Percentiles rank a stretch among this genome's conserved stretches.
phyloP scores from a whole-genome alignment of 2,888 invertebrate species.

The Glaucopsyche alexis region DNA sequence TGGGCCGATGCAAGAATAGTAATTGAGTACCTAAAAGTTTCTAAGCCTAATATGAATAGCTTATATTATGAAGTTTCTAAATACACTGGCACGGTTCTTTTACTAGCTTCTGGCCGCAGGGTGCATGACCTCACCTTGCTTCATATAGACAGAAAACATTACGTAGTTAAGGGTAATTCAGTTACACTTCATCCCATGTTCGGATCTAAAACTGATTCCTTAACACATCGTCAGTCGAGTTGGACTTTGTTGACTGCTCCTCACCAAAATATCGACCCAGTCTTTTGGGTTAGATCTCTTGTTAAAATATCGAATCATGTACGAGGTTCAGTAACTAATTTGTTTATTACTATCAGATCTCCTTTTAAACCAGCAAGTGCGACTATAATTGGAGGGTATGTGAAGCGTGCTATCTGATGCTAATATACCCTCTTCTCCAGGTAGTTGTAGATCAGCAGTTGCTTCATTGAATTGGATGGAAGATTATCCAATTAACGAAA shows the following conservation, averaged over 20 bases:
- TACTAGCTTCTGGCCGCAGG: background rate
- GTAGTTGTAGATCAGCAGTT: background rate
- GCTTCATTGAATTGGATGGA: background rate
- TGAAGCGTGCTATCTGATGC: background rate
- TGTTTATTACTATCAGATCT: constrained; percentile 8
- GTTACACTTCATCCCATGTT: background rate
- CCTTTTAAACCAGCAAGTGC: background rate
- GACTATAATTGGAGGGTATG: background rate
- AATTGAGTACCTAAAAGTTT: constrained; percentile 29
- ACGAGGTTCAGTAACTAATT: background rate
- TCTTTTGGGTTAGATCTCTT: background rate
- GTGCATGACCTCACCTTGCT: constrained; percentile 9
- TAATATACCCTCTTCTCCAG: background rate
- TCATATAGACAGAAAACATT: background rate
- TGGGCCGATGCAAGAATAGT: constrained; percentile 37
- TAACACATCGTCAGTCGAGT: background rate
- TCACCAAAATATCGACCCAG: background rate
- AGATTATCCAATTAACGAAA: constrained; percentile 11
- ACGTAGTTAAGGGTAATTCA: background rate
- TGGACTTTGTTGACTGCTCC: background rate
- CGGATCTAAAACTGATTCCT: background rate
- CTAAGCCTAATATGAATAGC: constrained; percentile 20
- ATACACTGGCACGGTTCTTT: constrained; percentile 4
- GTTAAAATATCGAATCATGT: background rate
- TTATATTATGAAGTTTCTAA: constrained; percentile 35